phyloP scores from a whole-genome alignment of 2,888 invertebrate genomes.

The Mythimna vitellina region DNA sequence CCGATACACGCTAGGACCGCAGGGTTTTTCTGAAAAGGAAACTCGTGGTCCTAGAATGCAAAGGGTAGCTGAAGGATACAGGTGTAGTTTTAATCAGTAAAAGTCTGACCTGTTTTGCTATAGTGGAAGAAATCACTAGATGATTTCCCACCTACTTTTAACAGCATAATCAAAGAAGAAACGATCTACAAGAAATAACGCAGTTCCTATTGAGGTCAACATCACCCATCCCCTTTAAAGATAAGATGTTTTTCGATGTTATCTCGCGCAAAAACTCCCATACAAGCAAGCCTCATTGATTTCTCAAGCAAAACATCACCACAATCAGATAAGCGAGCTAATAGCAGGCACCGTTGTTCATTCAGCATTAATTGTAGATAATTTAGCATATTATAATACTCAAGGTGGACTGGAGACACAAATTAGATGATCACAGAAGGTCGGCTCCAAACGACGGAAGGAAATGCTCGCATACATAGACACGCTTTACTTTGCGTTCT shows the following conservation, averaged over 20 bases:
- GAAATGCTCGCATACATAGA: neutral
- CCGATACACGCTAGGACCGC: too few species aligned
- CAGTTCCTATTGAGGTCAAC: conserved; percentile 16
- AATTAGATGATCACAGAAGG: conserved; percentile 10
- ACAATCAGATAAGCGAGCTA: conserved; percentile 53
- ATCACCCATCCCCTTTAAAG: conserved; percentile 18
- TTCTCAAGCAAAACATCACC: conserved; percentile 32
- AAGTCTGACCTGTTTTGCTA: too few species aligned
- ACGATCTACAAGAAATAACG: conserved; percentile 1
- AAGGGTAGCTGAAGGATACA: too few species aligned
- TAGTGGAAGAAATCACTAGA: too few species aligned
- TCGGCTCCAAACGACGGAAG: neutral
- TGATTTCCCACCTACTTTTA: neutral
- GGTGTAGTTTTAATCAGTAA: too few species aligned
- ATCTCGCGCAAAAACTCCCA: conserved; percentile 23
- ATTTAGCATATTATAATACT: conserved; percentile 68
- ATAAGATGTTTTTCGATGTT: conserved; percentile 7
- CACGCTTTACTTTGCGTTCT: neutral
- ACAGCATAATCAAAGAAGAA: conserved; percentile 3
- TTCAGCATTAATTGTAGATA: conserved; percentile 67
- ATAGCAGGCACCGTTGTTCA: conserved; percentile 56
- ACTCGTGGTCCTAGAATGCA: too few species aligned
- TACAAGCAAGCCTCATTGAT: conserved; percentile 50
- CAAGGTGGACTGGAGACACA: conserved; percentile 66
- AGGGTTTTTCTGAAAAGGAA: too few species aligned